A percentile compares a stretch with the other conserved stretches of the same genome.
Evolutionary conservation across 2,113 vertebrate genomes (phyloP).

Genomic region (Polypterus bichir): DNA sequence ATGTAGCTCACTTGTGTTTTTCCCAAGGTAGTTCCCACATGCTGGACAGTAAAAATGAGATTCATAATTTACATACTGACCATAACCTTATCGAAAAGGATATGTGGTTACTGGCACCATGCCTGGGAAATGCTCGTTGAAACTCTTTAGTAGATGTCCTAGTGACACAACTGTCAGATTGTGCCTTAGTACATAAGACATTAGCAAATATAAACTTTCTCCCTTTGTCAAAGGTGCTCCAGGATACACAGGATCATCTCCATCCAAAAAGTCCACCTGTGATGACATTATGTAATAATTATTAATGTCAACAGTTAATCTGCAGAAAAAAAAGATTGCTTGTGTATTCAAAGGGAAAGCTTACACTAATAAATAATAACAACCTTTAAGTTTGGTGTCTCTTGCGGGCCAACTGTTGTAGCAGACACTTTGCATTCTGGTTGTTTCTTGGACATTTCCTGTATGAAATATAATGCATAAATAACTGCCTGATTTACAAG

Average conservation of each 20-base stretch:
- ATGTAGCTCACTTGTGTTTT: no score
- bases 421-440: constrained; percentile 1
- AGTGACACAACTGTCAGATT: background rate
- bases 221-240: constrained; percentile 6
- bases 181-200: constrained; percentile 5
- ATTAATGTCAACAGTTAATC: constrained; percentile 2
- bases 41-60: no score
- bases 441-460: constrained; percentile 6
- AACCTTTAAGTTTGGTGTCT: constrained; percentile 4
- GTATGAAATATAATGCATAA: constrained; percentile 3
- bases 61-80: no score
- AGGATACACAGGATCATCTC: constrained; percentile 1
- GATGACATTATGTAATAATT: constrained; percentile 4
- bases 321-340: background rate
- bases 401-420: constrained; percentile 2
- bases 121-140: no score
- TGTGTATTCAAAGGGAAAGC: background rate
- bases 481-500: constrained; percentile 8
- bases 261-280: constrained; percentile 5
- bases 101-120: no score
- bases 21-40: no score
- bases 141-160: no score
- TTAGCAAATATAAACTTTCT: constrained; percentile 10
- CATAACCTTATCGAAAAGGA: no score
- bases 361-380: background rate